Evolutionary conservation across 2,888 invertebrate species (phyloP).

Genomic region (Orthonychiurus folsomi): DNA sequence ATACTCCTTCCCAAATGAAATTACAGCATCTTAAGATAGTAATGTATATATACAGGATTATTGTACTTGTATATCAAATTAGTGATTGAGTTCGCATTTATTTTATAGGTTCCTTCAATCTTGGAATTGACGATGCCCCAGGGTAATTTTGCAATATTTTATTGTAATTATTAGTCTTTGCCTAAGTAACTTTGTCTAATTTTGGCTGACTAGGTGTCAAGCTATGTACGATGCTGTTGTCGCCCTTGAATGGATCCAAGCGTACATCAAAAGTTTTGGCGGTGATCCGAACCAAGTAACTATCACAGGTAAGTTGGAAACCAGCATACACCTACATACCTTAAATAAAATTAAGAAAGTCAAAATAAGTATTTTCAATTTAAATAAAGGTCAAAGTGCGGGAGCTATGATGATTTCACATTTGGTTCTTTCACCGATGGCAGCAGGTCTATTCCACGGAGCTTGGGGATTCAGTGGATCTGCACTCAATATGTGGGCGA

Average conservation of each 20-base stretch:
- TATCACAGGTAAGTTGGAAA: slow-evolving; percentile 7
- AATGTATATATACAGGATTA: background rate
- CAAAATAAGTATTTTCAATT: background rate
- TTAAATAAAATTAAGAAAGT: no score
- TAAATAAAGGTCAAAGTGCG: background rate
- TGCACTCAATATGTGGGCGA: slow-evolving; percentile 23
- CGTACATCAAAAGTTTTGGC: slow-evolving; percentile 28
- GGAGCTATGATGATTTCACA: slow-evolving; percentile 10
- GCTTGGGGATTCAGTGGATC: slow-evolving; percentile 23
- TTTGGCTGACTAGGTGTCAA: no score
- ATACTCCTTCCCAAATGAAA: background rate
- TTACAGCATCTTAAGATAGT: background rate
- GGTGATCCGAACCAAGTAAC: slow-evolving; percentile 14
- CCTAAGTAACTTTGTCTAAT: no score
- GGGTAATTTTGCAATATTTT: no score
- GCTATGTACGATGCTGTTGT: slow-evolving; percentile 20
- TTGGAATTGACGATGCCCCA: slow-evolving; percentile 29
- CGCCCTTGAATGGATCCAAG: slow-evolving; percentile 27
- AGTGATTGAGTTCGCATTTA: no score
- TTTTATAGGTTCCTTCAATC: slow-evolving; percentile 23
- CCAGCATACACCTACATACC: no score
- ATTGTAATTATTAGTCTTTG: no score
- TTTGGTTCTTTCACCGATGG: slow-evolving; percentile 19
- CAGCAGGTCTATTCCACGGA: slow-evolving; percentile 17
- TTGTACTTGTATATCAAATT: background rate